Conservation (phyloP, 2,797 vertebrate species). For the Parotocinclus haroldoi region DNA sequence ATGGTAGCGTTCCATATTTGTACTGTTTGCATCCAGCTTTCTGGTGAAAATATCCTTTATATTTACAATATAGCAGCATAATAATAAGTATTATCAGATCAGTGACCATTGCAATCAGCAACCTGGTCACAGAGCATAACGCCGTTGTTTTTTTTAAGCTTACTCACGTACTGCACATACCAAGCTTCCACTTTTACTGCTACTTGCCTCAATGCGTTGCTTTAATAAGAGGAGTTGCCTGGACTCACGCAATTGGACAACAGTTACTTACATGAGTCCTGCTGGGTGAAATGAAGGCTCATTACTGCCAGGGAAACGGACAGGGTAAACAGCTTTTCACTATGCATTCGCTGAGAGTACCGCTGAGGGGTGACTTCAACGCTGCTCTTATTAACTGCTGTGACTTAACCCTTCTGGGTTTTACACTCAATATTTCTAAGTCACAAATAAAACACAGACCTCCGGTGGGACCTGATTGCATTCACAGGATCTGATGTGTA, state of each 20-base stretch:
- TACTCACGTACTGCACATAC: no score
- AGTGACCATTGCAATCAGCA: no score
- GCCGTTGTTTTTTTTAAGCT: no score
- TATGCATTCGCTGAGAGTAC: slow-evolving; percentile 1
- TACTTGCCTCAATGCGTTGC: slow-evolving; percentile 4
- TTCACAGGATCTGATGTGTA: no score
- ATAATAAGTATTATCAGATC: no score
- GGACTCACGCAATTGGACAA: slow-evolving; percentile 28
- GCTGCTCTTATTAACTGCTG: slow-evolving; percentile 15
- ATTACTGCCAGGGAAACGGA: slow-evolving; percentile 20
- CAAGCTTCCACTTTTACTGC: slow-evolving; percentile 11
- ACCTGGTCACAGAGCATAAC: no score
- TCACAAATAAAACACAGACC: background rate
- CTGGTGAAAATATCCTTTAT: no score
- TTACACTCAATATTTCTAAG: background rate
- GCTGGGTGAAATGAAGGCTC: slow-evolving; percentile 35
- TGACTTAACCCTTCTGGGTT: slow-evolving; percentile 1
- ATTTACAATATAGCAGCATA: no score
- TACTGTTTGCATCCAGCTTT: no score
- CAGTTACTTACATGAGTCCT: slow-evolving; percentile 27
- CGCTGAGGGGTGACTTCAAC: background rate
- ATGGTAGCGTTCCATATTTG: no score
- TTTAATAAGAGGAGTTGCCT: slow-evolving; percentile 7
- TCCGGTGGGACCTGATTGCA: background rate
- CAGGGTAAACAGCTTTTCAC: slow-evolving; percentile 13